Conservation (phyloP, 2,113 vertebrate species). For the Corythaeola cristata region DNA sequence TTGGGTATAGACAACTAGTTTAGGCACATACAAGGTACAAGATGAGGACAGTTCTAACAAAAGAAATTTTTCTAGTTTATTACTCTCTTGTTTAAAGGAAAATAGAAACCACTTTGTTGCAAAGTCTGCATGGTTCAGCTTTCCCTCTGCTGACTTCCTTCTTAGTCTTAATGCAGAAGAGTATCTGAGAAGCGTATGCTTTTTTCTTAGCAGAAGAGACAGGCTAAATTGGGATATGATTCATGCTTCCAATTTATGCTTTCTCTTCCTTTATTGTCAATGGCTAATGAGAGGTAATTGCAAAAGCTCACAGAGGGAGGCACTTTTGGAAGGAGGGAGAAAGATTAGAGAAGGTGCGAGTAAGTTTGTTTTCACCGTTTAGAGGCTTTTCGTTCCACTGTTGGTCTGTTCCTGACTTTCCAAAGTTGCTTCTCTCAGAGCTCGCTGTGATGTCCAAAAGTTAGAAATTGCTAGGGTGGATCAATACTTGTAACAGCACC, state of each 20-base stretch:
- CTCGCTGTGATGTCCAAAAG: neutral
- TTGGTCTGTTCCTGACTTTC: neutral
- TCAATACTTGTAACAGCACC: neutral
- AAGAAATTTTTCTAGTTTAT: neutral
- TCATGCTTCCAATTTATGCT: conserved; percentile 39
- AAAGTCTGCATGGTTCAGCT: neutral
- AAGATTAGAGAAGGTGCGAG: neutral
- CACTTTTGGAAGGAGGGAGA: neutral
- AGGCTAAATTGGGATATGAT: conserved; percentile 40
- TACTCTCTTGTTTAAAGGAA: neutral
- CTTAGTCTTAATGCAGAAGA: neutral
- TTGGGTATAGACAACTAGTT: neutral
- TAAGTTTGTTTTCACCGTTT: neutral
- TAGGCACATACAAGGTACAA: neutral
- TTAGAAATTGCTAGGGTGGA: neutral
- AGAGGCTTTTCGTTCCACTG: neutral
- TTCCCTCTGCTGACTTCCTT: neutral
- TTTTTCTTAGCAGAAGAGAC: conserved; percentile 28
- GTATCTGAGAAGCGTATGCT: neutral
- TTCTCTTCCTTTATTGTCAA: conserved; percentile 40
- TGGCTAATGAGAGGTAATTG: conserved; percentile 45
- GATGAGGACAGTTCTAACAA: neutral
- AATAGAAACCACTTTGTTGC: neutral
- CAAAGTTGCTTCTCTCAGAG: neutral
- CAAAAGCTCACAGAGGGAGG: neutral